Conservation (phyloP, 2,797 vertebrate genomes). For the Karalla daura region DNA sequence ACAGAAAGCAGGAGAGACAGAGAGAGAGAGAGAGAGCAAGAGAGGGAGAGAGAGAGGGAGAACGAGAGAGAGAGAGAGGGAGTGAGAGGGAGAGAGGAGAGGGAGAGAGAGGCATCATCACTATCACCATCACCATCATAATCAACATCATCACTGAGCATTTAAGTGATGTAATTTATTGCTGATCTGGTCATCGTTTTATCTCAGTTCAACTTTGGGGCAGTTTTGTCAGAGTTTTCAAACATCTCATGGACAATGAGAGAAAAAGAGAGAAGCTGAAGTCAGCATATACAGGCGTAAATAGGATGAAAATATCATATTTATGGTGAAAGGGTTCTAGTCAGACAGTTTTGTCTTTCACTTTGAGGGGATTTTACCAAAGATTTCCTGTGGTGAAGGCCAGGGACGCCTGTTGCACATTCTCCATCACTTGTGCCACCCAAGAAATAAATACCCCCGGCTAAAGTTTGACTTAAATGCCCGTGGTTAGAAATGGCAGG, state of each 20-base stretch:
- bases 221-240: conserved; percentile 32
- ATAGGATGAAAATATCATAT: conserved; percentile 10
- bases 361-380: background rate
- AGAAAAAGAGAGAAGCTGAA: background rate
- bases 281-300: conserved; percentile 6
- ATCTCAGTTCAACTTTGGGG: conserved; percentile 50
- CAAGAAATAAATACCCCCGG: background rate
- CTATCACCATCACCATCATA: too few species aligned
- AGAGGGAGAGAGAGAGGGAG: too few species aligned
- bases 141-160: conserved; percentile 62
- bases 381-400: background rate
- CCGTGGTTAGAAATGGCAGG: conserved; percentile 15
- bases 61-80: too few species aligned
- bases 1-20: conserved; percentile 62
- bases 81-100: too few species aligned
- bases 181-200: conserved; percentile 71
- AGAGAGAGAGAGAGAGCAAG: too few species aligned
- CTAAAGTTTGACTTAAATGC: conserved; percentile 9
- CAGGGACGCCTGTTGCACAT: background rate
- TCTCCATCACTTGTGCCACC: background rate
- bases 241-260: conserved; percentile 28
- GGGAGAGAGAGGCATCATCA: too few species aligned
- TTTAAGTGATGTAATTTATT: conserved; percentile 69
- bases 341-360: background rate
- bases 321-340: conserved; percentile 1